These are phyloP conservation scores for Okapia johnstoni DNA, from an alignment of 2,113 vertebrate species.

Conservation along the genomic window DNA sequence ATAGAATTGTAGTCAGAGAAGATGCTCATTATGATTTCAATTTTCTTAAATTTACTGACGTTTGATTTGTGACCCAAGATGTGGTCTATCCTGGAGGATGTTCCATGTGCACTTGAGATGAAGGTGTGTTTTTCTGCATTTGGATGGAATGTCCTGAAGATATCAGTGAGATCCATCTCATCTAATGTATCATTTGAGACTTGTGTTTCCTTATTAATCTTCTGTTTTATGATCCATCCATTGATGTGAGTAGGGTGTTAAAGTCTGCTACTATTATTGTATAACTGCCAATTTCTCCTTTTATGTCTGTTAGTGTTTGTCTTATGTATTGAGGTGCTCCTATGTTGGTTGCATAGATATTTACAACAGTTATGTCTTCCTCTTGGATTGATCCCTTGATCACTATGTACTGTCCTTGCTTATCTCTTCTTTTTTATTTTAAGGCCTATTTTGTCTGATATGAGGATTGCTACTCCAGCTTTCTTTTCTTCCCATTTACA, in stretches of 20 bases:
- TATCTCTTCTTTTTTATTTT: not conserved
- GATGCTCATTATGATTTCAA: not conserved
- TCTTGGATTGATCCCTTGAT: not conserved
- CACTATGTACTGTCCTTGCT: not conserved
- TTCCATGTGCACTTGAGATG: not conserved
- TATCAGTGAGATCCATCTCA: not conserved
- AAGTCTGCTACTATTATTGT: not conserved
- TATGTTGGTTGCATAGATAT: not conserved
- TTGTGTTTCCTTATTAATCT: not conserved
- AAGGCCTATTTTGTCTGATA: not conserved
- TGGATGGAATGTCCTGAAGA: not conserved
- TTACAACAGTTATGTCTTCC: not conserved
- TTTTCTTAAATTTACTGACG: not conserved
- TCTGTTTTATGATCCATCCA: not conserved
- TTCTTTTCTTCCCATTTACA: not conserved
- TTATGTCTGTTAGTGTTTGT: not conserved
- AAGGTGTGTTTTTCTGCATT: not conserved
- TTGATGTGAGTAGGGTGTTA: not conserved
- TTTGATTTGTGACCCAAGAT: not conserved
- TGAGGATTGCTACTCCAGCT: not conserved
- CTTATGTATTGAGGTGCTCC: not conserved
- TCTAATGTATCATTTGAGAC: not conserved
- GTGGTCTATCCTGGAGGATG: not conserved
- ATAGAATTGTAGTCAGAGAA: not conserved
- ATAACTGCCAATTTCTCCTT: not conserved